These are phyloP conservation scores for Nettapus auritus DNA, from an alignment of 2,113 vertebrate genomes.

Conservation along the genomic window DNA sequence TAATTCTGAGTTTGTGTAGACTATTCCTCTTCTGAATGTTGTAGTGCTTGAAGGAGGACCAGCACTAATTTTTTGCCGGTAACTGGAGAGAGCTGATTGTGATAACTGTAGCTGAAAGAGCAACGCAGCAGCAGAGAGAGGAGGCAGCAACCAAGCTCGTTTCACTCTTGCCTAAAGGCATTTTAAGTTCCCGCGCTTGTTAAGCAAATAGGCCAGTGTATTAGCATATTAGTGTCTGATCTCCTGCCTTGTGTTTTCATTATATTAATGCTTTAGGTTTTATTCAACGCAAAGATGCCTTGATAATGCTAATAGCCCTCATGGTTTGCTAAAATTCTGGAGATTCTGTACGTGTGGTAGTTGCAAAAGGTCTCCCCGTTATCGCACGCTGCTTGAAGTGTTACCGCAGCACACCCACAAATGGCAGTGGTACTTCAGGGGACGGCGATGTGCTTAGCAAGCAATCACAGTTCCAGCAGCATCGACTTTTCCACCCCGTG, in stretches of 20 bases:
- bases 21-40: accelerated
- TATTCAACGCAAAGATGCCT: not conserved
- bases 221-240: not conserved
- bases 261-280: not conserved
- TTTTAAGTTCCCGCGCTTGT: not conserved
- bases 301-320: not conserved
- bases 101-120: not conserved
- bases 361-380: not conserved
- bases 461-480: no score
- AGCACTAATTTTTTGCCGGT: not conserved
- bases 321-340: not conserved
- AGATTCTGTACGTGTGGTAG: not conserved
- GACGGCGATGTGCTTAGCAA: no score
- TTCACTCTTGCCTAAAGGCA: not conserved
- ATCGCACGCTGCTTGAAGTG: not conserved
- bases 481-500: no score
- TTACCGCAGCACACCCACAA: not conserved
- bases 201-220: slow-evolving; percentile 8
- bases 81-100: not conserved
- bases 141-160: not conserved
- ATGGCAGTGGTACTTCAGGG: not conserved
- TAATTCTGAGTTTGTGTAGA: not conserved
- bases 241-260: not conserved
- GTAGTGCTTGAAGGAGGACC: not conserved
- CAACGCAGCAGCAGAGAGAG: not conserved